A percentile compares a stretch with the other conserved stretches of the same genome.
Conservation (phyloP, 2,113 vertebrate genomes). For the Brachyistius frenatus region DNA sequence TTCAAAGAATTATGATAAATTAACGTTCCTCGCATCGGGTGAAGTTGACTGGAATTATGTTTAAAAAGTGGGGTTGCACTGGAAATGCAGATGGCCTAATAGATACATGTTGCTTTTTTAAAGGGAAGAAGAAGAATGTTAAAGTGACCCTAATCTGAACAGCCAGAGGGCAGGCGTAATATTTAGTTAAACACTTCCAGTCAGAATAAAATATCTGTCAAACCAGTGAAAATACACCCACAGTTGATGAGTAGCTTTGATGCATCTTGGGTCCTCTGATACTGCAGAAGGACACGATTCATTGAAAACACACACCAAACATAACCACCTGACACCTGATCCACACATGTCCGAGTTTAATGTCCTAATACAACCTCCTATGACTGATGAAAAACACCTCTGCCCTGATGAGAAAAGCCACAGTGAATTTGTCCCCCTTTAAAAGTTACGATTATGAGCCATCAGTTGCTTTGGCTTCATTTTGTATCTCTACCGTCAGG, state of each 20-base stretch:
- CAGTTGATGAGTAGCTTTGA: constrained; percentile 34
- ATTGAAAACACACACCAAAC: constrained; percentile 53
- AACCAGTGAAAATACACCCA: constrained; percentile 57
- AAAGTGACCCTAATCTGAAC: constrained; percentile 61
- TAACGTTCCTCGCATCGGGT: constrained; percentile 42
- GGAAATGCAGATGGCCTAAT: constrained; percentile 62
- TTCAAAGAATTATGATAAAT: constrained; percentile 74
- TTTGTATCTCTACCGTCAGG: constrained; percentile 64
- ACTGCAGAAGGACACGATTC: constrained; percentile 25
- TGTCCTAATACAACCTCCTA: constrained; percentile 39
- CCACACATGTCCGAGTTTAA: constrained; percentile 43
- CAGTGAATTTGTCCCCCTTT: constrained; percentile 56
- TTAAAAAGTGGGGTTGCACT: constrained; percentile 53
- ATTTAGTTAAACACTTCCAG: constrained; percentile 73
- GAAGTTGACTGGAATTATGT: constrained; percentile 64
- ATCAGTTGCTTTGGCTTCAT: constrained; percentile 58
- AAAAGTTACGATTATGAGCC: constrained; percentile 76
- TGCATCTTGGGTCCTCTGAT: constrained; percentile 30
- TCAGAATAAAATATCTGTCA: constrained; percentile 68
- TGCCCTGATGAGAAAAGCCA: constrained; percentile 68
- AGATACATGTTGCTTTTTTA: constrained; percentile 54
- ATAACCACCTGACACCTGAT: constrained; percentile 19
- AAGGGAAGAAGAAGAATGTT: constrained; percentile 65
- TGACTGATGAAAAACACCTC: constrained; percentile 53
- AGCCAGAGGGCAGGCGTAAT: constrained; percentile 61